A percentile compares a stretch with the other conserved stretches of the same genome.
phyloP scores from a whole-genome alignment of 2,888 invertebrate genomes.

The Agapetus fuscipes region DNA sequence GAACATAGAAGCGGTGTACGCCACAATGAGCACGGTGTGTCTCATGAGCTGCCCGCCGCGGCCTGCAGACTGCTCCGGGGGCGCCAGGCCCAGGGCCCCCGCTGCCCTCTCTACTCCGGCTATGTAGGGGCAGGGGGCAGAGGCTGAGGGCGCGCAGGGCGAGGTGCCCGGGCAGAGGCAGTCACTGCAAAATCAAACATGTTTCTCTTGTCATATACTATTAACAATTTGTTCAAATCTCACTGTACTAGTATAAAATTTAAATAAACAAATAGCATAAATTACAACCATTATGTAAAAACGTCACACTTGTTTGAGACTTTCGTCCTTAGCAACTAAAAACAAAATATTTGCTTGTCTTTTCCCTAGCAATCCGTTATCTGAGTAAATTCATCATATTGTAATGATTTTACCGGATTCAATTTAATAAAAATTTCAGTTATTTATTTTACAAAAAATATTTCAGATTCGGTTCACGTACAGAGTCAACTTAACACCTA shows the following conservation, averaged over 20 bases:
- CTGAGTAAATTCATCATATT: too few relatives aligned
- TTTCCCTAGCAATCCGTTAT: too few relatives aligned
- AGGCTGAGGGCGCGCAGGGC: constrained; percentile 21
- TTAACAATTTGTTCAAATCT: not conserved
- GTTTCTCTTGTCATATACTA: too few relatives aligned
- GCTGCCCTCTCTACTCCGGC: constrained; percentile 35
- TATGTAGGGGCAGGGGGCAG: constrained; percentile 29
- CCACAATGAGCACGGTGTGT: constrained; percentile 73
- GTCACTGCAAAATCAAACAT: constrained; percentile 25
- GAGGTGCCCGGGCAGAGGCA: constrained; percentile 34
- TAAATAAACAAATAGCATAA: not conserved
- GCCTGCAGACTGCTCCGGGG: constrained; percentile 34
- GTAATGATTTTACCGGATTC: too few relatives aligned
- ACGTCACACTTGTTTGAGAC: too few relatives aligned
- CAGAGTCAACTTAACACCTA: too few relatives aligned
- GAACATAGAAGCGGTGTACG: constrained; percentile 78
- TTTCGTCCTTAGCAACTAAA: too few relatives aligned
- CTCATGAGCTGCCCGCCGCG: constrained; percentile 59
- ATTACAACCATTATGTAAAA: too few relatives aligned
- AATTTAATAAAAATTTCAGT: too few relatives aligned
- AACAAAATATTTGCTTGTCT: too few relatives aligned
- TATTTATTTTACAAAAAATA: too few relatives aligned
- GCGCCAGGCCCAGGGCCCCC: constrained; percentile 32
- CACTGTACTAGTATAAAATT: not conserved
- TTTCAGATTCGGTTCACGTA: too few relatives aligned